Percentiles rank a stretch among this genome's conserved stretches.
Conservation (phyloP, 2,113 vertebrate species). For the Nerophis ophidion region DNA sequence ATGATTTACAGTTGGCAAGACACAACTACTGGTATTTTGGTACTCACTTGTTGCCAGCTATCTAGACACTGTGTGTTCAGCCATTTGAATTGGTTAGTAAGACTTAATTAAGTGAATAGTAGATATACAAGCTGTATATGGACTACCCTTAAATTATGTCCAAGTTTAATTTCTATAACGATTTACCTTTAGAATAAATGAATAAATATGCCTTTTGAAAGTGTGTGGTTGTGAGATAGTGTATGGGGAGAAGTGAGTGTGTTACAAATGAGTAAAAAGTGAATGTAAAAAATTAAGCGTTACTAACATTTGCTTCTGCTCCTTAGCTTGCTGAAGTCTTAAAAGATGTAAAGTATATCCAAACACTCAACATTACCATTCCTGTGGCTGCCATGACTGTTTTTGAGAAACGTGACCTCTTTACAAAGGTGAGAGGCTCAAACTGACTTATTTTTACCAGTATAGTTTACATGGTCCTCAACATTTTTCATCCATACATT, state of each 20-base stretch:
- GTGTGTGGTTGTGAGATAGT: no score
- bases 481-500: slow-evolving; percentile 8
- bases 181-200: no score
- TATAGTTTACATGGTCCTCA: neutral
- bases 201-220: no score
- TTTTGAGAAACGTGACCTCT: slow-evolving; percentile 69
- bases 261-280: neutral
- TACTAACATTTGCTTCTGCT: slow-evolving; percentile 13
- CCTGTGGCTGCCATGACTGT: slow-evolving; percentile 70
- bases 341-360: slow-evolving; percentile 79
- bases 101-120: no score
- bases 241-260: neutral
- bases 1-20: no score
- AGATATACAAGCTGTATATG: no score
- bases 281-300: neutral
- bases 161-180: no score
- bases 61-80: no score
- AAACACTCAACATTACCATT: slow-evolving; percentile 65
- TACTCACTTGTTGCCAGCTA: no score
- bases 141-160: no score
- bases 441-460: neutral
- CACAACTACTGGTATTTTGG: no score
- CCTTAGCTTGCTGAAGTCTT: slow-evolving; percentile 71
- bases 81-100: no score
- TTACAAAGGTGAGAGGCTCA: slow-evolving; percentile 72